phyloP scores from a whole-genome alignment of 2,888 invertebrate species.

The Lasioglossum figueresi region DNA sequence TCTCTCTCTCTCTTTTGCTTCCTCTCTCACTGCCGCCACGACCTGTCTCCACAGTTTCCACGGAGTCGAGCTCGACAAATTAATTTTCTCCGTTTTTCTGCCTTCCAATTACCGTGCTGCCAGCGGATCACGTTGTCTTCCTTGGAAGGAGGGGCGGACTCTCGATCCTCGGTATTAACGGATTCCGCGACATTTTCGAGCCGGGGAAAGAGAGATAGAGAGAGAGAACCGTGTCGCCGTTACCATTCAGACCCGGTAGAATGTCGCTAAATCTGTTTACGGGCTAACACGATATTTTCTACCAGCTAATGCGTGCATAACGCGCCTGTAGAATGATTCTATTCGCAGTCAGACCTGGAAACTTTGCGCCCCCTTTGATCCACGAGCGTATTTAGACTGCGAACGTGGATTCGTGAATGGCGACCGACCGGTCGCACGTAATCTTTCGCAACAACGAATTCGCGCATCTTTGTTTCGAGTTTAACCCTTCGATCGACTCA shows the following conservation, averaged over 20 bases:
- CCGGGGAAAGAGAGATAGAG: background rate
- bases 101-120: constrained; percentile 67
- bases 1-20: background rate
- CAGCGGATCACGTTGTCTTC: constrained; percentile 62
- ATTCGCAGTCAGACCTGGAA: constrained; percentile 36
- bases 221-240: constrained; percentile 13
- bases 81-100: constrained; percentile 74
- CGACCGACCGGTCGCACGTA: background rate
- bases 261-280: constrained; percentile 51
- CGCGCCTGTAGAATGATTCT: constrained; percentile 25
- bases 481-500: background rate
- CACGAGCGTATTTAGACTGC: constrained; percentile 6
- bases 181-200: constrained; percentile 44
- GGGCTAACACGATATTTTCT: constrained; percentile 40
- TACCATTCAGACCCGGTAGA: constrained; percentile 34
- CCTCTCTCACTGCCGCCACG: background rate
- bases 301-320: constrained; percentile 23
- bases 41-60: constrained; percentile 60
- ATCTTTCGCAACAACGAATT: background rate
- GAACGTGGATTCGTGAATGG: background rate
- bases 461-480: background rate
- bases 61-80: constrained; percentile 72
- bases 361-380: background rate
- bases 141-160: constrained; percentile 28
- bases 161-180: constrained; percentile 45